phyloP scores from a whole-genome alignment of 2,797 vertebrate genomes.

The Sebastiscus albofasciatus region DNA sequence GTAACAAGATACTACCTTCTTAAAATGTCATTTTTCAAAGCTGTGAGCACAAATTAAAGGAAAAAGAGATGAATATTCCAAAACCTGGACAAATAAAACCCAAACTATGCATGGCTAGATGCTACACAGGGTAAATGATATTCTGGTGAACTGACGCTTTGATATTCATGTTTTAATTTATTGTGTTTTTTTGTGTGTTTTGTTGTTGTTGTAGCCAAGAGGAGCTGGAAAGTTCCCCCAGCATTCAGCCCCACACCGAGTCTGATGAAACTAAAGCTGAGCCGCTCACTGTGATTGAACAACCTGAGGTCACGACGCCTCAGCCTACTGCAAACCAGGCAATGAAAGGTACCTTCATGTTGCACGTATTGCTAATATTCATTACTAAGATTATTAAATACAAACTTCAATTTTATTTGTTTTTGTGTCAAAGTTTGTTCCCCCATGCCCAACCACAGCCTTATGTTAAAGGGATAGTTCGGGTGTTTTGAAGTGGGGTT shows the following conservation, averaged over 20 bases:
- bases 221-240: slow-evolving; percentile 39
- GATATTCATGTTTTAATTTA: not conserved
- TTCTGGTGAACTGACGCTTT: not conserved
- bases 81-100: not conserved
- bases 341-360: slow-evolving; percentile 82
- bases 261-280: slow-evolving; percentile 62
- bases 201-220: slow-evolving; percentile 55
- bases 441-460: not conserved
- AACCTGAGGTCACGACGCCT: slow-evolving; percentile 79
- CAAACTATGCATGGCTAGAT: not conserved
- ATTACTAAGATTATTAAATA: not conserved
- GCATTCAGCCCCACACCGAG: slow-evolving; percentile 29
- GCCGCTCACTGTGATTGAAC: slow-evolving; percentile 78
- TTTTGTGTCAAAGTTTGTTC: not conserved
- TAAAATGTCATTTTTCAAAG: not conserved
- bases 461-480: no score
- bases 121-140: not conserved
- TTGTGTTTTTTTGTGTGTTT: not conserved
- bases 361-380: not conserved
- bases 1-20: not conserved
- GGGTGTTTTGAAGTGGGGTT: no score
- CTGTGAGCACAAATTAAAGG: not conserved
- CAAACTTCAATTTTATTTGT: not conserved
- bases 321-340: slow-evolving; percentile 82
- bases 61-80: not conserved